phyloP scores from a whole-genome alignment of 2,888 invertebrate species.

The Drosophila atroscutellata region DNA sequence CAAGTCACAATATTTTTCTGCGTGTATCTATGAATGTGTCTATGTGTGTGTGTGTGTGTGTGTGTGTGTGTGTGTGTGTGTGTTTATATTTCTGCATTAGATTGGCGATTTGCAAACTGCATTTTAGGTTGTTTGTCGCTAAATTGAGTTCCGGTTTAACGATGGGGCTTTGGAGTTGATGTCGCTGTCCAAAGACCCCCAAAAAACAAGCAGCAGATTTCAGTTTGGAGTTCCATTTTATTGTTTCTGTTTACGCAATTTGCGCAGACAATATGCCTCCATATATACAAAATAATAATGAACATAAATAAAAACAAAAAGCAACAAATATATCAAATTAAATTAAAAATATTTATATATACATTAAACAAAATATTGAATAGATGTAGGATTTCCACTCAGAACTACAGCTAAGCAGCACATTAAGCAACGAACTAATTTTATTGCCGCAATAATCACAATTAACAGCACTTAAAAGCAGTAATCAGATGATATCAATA shows the following conservation, averaged over 20 bases:
- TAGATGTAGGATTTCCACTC: background rate
- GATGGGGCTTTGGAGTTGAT: constrained; percentile 53
- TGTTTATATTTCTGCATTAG: constrained; percentile 19
- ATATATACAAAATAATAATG: background rate
- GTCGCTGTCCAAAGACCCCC: constrained; percentile 11
- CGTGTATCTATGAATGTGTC: constrained; percentile 8
- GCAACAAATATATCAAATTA: background rate
- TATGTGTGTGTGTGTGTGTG: background rate
- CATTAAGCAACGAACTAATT: background rate
- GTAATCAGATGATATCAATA: too few relatives aligned
- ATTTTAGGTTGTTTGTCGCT: constrained; percentile 75
- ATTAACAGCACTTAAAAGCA: too few relatives aligned
- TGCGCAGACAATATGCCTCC: constrained; percentile 26
- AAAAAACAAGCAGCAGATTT: constrained; percentile 5
- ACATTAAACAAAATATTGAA: background rate
- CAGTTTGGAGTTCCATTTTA: constrained; percentile 14
- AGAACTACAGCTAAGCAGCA: background rate
- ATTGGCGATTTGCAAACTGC: constrained; percentile 61
- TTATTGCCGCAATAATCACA: background rate
- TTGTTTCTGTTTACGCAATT: constrained; percentile 40
- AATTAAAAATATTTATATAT: background rate
- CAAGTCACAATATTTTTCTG: background rate
- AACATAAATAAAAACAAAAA: background rate
- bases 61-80: constrained; percentile 10
- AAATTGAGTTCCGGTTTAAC: constrained; percentile 77